Evolutionary conservation across 1,140 invertebrate genomes (phyloP).

Genomic region (Drosophila eugracilis): DNA sequence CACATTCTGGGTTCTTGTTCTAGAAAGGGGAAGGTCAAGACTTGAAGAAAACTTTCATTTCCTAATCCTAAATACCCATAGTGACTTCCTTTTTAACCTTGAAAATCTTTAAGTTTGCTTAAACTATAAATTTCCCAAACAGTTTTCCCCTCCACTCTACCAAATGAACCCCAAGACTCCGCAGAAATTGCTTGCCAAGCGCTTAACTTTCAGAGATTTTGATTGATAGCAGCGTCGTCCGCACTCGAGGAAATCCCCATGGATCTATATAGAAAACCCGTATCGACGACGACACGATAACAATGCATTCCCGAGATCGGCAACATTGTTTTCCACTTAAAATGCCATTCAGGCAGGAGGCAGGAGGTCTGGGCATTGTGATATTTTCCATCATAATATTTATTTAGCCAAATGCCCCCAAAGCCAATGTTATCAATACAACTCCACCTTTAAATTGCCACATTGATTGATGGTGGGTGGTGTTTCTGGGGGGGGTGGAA

Average conservation of each 20-base stretch:
- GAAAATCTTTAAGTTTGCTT: too few species aligned
- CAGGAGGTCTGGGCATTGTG: not conserved
- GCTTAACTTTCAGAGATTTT: not conserved
- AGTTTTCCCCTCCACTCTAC: too few species aligned
- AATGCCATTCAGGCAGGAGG: slow-evolving; percentile 40
- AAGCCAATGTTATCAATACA: slow-evolving; percentile 43
- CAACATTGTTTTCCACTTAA: slow-evolving; percentile 73
- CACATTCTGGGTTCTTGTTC: not conserved
- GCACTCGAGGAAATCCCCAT: slow-evolving; percentile 10
- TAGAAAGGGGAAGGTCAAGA: not conserved
- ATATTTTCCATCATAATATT: slow-evolving; percentile 36
- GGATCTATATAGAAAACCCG: not conserved
- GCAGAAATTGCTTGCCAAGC: not conserved
- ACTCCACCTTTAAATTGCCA: not conserved
- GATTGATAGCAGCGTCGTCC: not conserved
- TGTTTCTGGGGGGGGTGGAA: too few species aligned
- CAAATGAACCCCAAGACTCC: not conserved
- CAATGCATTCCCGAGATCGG: slow-evolving; percentile 8
- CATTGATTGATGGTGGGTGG: slow-evolving; percentile 33
- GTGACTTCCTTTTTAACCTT: too few species aligned
- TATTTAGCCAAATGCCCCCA: slow-evolving; percentile 30
- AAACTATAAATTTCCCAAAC: too few species aligned
- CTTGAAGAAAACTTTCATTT: too few species aligned
- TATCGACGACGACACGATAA: slow-evolving; percentile 13
- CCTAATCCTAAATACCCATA: too few species aligned